These are phyloP conservation scores for Botia kubotai DNA, from an alignment of 2,797 vertebrate species.

Conservation along the genomic window DNA sequence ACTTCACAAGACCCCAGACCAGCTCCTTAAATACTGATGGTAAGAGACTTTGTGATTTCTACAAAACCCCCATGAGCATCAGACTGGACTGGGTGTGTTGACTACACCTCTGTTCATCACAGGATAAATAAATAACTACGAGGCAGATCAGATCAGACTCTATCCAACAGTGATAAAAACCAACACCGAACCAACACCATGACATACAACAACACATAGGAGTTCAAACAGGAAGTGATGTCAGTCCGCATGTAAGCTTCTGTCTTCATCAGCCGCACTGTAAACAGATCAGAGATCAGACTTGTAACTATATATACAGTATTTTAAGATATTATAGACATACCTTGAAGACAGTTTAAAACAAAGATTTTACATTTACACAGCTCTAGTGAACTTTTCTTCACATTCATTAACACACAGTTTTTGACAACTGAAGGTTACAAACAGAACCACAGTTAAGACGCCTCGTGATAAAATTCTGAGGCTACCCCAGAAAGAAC, in stretches of 20 bases:
- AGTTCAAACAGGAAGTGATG: conserved; percentile 8
- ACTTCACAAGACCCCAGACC: neutral
- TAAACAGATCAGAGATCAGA: conserved; percentile 15
- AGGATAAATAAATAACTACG: conserved; percentile 25
- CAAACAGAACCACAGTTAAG: too few relatives aligned
- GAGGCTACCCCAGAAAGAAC: too few relatives aligned
- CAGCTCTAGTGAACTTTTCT: too few relatives aligned
- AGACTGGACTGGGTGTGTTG: neutral
- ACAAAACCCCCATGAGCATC: neutral
- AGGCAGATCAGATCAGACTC: neutral
- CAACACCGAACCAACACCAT: neutral
- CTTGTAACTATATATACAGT: too few relatives aligned
- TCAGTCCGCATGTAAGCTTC: conserved; percentile 37
- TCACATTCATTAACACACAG: too few relatives aligned
- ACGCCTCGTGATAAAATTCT: too few relatives aligned
- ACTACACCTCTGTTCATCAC: neutral
- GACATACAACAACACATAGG: neutral
- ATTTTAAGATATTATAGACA: too few relatives aligned
- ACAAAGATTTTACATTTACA: too few relatives aligned
- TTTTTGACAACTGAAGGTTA: too few relatives aligned
- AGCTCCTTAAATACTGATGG: neutral
- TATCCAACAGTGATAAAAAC: neutral
- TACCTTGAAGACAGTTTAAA: too few relatives aligned
- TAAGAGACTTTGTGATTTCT: neutral
- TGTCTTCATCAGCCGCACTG: conserved; percentile 24